A percentile compares a stretch with the other conserved stretches of the same genome.
phyloP scores from a whole-genome alignment of 2,888 invertebrate species.

The Odontocolon sp. region DNA sequence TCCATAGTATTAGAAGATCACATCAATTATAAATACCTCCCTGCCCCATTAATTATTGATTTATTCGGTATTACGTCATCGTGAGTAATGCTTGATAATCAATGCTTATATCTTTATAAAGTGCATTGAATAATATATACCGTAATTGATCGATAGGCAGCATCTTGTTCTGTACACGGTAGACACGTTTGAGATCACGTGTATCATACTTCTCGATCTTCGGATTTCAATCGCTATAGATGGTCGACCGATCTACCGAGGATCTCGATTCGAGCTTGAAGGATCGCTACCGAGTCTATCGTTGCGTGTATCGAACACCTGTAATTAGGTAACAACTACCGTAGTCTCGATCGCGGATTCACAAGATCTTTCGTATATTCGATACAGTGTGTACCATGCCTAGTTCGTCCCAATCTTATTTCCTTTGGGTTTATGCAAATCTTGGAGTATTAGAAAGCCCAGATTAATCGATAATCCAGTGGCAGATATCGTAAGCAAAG shows the following conservation, averaged over 20 bases:
- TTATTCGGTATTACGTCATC: conserved; percentile 57
- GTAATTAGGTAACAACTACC: conserved; percentile 35
- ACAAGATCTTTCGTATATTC: background rate
- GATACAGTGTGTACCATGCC: background rate
- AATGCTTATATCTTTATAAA: conserved; percentile 58
- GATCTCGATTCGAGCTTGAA: conserved; percentile 28
- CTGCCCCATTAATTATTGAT: conserved; percentile 58
- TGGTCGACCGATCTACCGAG: conserved; percentile 15
- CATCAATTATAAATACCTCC: conserved; percentile 52
- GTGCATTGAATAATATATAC: conserved; percentile 55
- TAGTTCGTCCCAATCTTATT: conserved; percentile 6
- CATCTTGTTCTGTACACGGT: conserved; percentile 3
- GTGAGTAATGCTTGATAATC: conserved; percentile 61
- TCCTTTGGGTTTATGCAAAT: conserved; percentile 10
- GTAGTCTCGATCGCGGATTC: conserved; percentile 29
- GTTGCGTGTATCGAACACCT: conserved; percentile 39
- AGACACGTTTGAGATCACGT: conserved; percentile 24
- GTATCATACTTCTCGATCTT: conserved; percentile 28
- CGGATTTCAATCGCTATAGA: conserved; percentile 25
- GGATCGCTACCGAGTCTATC: conserved; percentile 17
- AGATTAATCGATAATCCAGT: conserved; percentile 41
- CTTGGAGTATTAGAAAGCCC: conserved; percentile 44
- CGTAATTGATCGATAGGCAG: conserved; percentile 55
- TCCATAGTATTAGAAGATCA: conserved; percentile 38
- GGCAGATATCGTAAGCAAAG: background rate